Conservation (phyloP, 2,113 vertebrate species). For the Ochotona curzoniae region DNA sequence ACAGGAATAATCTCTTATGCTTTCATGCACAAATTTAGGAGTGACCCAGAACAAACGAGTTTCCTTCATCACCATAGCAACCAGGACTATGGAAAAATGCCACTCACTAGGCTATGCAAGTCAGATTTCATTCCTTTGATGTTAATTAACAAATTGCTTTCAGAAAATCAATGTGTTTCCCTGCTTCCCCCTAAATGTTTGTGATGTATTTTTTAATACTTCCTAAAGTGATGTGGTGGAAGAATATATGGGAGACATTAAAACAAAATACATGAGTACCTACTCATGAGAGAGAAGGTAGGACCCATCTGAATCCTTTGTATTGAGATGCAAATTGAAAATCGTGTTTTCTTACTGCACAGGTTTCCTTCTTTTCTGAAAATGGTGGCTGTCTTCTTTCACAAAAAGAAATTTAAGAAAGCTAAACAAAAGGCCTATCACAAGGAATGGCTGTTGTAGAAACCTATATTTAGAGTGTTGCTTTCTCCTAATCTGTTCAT, state of each 20-base stretch:
- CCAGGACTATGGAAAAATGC: slow-evolving; percentile 90
- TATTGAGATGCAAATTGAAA: neutral
- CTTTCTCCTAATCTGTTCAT: neutral
- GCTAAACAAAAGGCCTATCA: neutral
- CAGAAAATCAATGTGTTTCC: slow-evolving; percentile 87
- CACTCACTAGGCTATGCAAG: slow-evolving; percentile 89
- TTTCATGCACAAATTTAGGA: slow-evolving; percentile 91
- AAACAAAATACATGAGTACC: neutral
- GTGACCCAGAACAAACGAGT: slow-evolving; percentile 89
- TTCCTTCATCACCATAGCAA: slow-evolving; percentile 89
- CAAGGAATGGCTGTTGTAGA: neutral
- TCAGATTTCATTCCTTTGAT: slow-evolving; percentile 91
- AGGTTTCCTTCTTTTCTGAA: slow-evolving; percentile 14
- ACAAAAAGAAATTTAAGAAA: neutral
- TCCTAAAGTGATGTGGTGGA: slow-evolving; percentile 74
- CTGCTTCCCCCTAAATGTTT: slow-evolving; percentile 85
- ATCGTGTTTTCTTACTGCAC: neutral
- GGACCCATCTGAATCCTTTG: neutral
- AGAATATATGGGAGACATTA: neutral
- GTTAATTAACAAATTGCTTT: slow-evolving; percentile 92
- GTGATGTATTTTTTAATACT: slow-evolving; percentile 86
- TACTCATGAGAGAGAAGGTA: neutral
- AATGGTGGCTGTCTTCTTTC: slow-evolving; percentile 11
- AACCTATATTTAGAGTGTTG: neutral
- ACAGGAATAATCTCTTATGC: slow-evolving; percentile 89